These are phyloP conservation scores for Acanthacorydalis orientalis DNA, from an alignment of 2,888 invertebrate species.

Conservation along the genomic window DNA sequence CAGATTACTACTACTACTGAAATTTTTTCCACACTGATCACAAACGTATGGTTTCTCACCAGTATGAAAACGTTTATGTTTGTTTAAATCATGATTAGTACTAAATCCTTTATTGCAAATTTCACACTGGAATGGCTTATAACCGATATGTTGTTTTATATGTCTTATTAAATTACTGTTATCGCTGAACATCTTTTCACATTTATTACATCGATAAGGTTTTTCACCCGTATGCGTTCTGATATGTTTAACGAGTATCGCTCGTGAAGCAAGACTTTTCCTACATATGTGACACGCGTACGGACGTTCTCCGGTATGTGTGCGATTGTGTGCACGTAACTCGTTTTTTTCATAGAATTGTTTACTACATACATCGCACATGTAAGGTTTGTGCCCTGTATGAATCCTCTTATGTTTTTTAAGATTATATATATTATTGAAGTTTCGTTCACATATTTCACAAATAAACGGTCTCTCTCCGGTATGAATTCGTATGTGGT, in stretches of 20 bases:
- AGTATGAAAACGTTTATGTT: constrained; percentile 3
- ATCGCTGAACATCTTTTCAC: constrained; percentile 14
- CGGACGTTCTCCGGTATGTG: constrained; percentile 15
- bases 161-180: constrained; percentile 27
- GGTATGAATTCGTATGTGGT: constrained; percentile 23
- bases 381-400: constrained; percentile 12
- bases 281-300: constrained; percentile 6
- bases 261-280: constrained; percentile 14
- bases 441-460: not conserved
- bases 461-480: not conserved
- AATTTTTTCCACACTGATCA: constrained; percentile 1
- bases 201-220: constrained; percentile 13
- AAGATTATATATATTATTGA: constrained; percentile 8
- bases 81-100: constrained; percentile 1
- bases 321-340: constrained; percentile 14
- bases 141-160: constrained; percentile 28
- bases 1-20: not conserved
- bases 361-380: constrained; percentile 14
- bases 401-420: constrained; percentile 12
- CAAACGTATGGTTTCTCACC: constrained; percentile 1
- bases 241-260: constrained; percentile 13
- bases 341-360: constrained; percentile 13
- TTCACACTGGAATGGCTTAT: constrained; percentile 26
- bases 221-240: constrained; percentile 16
- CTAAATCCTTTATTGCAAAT: constrained; percentile 17